Evolutionary conservation across 1,140 invertebrate species (phyloP).

Genomic region (Ceratosolen solmsi): DNA sequence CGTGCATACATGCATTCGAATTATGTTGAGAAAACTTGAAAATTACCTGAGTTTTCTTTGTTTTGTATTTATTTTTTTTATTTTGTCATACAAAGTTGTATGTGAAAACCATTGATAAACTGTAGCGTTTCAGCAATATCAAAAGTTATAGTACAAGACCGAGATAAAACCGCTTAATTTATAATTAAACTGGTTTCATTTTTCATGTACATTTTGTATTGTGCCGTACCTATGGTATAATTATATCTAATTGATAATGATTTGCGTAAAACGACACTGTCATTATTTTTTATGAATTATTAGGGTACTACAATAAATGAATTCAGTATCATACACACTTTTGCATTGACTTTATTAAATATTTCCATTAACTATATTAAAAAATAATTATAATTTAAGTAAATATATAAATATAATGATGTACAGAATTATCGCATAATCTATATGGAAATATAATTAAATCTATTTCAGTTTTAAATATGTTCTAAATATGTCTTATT

Average conservation of each 20-base stretch:
- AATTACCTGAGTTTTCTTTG: background rate
- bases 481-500: too few relatives aligned
- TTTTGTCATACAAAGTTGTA: constrained; percentile 14
- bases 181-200: constrained; percentile 17
- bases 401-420: background rate
- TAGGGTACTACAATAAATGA: constrained; percentile 65
- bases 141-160: background rate
- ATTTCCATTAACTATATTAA: background rate
- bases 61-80: constrained; percentile 11
- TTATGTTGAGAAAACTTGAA: background rate
- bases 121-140: background rate
- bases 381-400: background rate
- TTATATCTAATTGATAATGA: constrained; percentile 51
- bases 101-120: background rate
- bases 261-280: constrained; percentile 59
- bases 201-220: constrained; percentile 41
- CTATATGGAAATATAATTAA: too few relatives aligned
- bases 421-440: too few relatives aligned
- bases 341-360: background rate
- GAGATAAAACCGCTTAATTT: background rate
- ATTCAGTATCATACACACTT: constrained; percentile 51
- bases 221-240: constrained; percentile 48
- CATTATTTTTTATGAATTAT: constrained; percentile 65
- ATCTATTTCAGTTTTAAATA: too few relatives aligned
- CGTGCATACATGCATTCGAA: constrained; percentile 6